These are phyloP conservation scores for Auanema sp. DNA, from an alignment of 2,888 invertebrate species.

Conservation along the genomic window DNA sequence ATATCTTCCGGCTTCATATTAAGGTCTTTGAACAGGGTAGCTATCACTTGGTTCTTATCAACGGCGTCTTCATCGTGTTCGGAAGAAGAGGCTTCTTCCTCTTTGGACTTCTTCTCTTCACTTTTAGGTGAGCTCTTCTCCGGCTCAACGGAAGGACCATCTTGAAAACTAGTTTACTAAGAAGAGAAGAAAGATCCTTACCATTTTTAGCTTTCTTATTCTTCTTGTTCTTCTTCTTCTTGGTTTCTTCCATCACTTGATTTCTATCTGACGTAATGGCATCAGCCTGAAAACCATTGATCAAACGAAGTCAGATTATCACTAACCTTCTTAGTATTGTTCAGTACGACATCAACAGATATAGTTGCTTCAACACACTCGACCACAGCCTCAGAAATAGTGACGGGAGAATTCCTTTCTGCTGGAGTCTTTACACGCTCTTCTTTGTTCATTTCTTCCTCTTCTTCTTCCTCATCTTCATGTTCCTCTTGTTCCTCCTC, in stretches of 20 bases:
- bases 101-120: not conserved
- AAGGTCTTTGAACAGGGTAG: not conserved
- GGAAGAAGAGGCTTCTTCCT: not conserved
- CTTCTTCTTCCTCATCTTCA: not conserved
- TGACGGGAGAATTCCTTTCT: too few species aligned
- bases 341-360: not conserved
- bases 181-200: not conserved
- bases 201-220: not conserved
- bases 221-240: conserved; percentile 2
- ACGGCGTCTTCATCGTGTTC: not conserved
- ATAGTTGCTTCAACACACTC: not conserved
- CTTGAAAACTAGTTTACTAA: too few species aligned
- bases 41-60: not conserved
- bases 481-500: conserved; percentile 2
- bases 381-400: too few species aligned
- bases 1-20: not conserved
- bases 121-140: not conserved
- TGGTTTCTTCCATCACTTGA: too few species aligned
- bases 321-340: not conserved
- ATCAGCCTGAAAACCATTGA: too few species aligned
- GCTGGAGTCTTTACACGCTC: too few species aligned
- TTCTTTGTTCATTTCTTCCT: not conserved
- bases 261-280: too few species aligned
- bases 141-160: not conserved
- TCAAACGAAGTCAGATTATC: not conserved